Percentiles rank a stretch among this genome's conserved stretches.
These are phyloP conservation scores for Manduca sexta DNA, from an alignment of 1,140 invertebrate species.

Conservation along the genomic window DNA sequence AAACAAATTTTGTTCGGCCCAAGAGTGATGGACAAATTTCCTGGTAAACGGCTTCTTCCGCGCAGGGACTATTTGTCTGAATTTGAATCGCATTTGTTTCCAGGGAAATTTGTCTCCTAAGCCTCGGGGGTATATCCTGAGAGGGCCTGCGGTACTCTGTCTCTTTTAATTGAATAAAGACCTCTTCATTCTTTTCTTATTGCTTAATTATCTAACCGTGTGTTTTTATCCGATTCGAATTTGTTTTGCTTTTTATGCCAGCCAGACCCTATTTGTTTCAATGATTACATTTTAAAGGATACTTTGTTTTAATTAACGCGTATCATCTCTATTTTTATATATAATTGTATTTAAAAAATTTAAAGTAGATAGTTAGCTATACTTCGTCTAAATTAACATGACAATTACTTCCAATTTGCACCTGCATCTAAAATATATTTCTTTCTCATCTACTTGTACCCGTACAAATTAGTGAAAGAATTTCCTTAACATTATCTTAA, in stretches of 20 bases:
- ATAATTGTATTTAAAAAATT: no score
- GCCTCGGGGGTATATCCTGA: constrained; percentile 46
- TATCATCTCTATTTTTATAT: no score
- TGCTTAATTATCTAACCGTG: constrained; percentile 18
- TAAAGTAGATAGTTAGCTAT: no score
- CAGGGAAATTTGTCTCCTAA: constrained; percentile 64
- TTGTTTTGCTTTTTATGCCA: no score
- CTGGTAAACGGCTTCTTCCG: constrained; percentile 60
- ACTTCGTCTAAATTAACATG: no score
- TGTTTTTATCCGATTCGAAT: constrained; percentile 7
- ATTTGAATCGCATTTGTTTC: constrained; percentile 66
- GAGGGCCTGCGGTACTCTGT: constrained; percentile 43
- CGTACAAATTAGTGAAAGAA: no score
- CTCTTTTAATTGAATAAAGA: constrained; percentile 61
- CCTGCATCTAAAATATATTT: not conserved
- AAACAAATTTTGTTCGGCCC: constrained; percentile 47
- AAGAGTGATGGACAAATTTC: constrained; percentile 65
- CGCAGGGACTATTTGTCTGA: constrained; percentile 61
- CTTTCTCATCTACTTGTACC: no score
- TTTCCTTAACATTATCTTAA: no score
- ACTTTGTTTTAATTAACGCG: no score
- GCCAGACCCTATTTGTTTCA: no score
- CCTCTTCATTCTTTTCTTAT: constrained; percentile 23
- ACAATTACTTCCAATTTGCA: no score
- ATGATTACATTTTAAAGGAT: no score